Evolutionary conservation across 1,140 invertebrate genomes (phyloP).

Genomic region (Cherax destructor): DNA sequence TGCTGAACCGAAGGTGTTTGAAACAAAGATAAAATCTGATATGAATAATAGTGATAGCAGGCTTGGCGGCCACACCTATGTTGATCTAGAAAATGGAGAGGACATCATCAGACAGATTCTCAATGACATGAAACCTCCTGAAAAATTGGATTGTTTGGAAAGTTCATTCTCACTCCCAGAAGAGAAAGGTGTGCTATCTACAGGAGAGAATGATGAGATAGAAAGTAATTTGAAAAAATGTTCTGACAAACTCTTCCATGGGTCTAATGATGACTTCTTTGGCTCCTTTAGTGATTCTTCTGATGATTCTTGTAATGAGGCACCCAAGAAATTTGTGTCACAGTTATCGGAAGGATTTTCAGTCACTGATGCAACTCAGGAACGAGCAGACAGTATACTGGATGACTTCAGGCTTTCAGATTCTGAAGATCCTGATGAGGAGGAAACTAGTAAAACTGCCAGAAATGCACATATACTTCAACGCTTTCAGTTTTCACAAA

Average conservation of each 20-base stretch:
- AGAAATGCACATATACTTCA: background rate
- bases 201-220: background rate
- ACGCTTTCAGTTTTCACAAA: constrained; percentile 4
- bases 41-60: no score
- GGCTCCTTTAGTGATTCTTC: constrained; percentile 26
- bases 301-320: background rate
- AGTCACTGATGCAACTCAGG: background rate
- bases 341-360: constrained; percentile 22
- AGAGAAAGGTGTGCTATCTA: background rate
- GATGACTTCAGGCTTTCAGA: constrained; percentile 10
- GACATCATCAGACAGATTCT: background rate
- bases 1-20: background rate
- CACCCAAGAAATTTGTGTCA: background rate
- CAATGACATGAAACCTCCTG: constrained; percentile 21
- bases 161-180: background rate
- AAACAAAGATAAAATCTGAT: no score
- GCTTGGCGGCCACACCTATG: background rate
- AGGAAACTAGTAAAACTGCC: background rate
- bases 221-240: background rate
- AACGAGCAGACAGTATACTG: background rate
- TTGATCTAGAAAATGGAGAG: background rate
- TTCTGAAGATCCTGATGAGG: background rate
- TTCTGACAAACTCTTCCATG: background rate
- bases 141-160: constrained; percentile 15
- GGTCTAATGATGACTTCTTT: background rate